Evolutionary conservation across 1,140 invertebrate species (phyloP).

Genomic region (Zelostemma sp.): DNA sequence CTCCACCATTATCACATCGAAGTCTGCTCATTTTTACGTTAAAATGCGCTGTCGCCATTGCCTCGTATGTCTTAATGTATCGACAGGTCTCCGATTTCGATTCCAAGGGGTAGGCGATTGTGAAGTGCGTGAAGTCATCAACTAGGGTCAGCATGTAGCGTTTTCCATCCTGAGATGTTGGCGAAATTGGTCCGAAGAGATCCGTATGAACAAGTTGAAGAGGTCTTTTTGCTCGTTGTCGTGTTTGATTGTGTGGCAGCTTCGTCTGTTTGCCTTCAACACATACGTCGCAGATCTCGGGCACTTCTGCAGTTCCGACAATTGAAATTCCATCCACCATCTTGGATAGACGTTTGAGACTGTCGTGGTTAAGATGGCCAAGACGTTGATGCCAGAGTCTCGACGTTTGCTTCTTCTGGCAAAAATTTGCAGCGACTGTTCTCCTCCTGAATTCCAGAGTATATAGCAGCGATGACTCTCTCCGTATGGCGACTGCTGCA

Average conservation of each 20-base stretch:
- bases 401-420: no score
- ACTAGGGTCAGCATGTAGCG: slow-evolving; percentile 60
- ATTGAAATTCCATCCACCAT: slow-evolving; percentile 5
- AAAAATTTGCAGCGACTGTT: neutral
- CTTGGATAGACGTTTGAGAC: neutral
- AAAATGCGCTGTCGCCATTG: slow-evolving; percentile 20
- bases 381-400: neutral
- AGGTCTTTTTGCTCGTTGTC: slow-evolving; percentile 14
- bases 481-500: neutral
- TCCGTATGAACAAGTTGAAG: slow-evolving; percentile 60
- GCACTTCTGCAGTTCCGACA: slow-evolving; percentile 1
- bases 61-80: slow-evolving; percentile 42
- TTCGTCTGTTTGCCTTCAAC: slow-evolving; percentile 21
- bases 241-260: slow-evolving; percentile 4
- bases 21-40: slow-evolving; percentile 20
- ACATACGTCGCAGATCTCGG: slow-evolving; percentile 1
- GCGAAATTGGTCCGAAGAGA: slow-evolving; percentile 55
- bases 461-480: neutral
- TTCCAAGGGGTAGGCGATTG: slow-evolving; percentile 54
- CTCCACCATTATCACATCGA: slow-evolving; percentile 38
- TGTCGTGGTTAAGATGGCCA: slow-evolving; percentile 12
- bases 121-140: slow-evolving; percentile 59
- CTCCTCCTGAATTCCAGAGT: neutral
- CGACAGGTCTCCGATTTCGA: slow-evolving; percentile 51
- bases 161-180: slow-evolving; percentile 48